Base-by-base conservation (phyloP, 2,113 vertebrate genomes). In the Echinops telfairi region DNA sequence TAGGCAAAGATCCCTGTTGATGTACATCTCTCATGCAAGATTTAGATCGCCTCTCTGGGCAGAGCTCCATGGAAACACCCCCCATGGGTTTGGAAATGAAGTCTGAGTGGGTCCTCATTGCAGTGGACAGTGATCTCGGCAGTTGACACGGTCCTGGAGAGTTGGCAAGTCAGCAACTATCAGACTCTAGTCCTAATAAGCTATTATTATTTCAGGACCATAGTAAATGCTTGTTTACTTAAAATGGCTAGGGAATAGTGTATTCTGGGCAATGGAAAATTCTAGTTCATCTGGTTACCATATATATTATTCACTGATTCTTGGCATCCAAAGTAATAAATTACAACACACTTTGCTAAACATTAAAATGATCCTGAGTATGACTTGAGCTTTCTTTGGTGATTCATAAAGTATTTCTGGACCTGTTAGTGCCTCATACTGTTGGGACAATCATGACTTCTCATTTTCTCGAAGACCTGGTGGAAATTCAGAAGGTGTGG, bases 1-100 rank as follows among this genome's bases (percentile, higher is more conserved):
- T 96, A 95, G 96, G 97, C 97, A 97, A 92, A 96, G 94, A 95
- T 97, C 96, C 94, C 96, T 97, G 96, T 95, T 97, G 97, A 97
- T 97, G 96, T 95, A 96, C 96, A 97, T 97, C 94, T 94, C 96
- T 97, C 96, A 95, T 96, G 96, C 90, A 95, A 97, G 97, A 97
- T 97, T 97, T 96, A 97, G 96, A 97, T 97, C 94, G 93, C 94
- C 94, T 95, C 95, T 96, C 96, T 6, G 47, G 97, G 96, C 96
- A 96, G 88, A 96, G 95, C 95, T 95, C 97, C 97, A 97, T 96
- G 97, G 96, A 96, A 97, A 96, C 96, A 96, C 95, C 83, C 43
- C 96, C 96, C 96, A 93, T 96, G 96, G 84, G 86, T 95, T 93
- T 85, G 94, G 92, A 96, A 95, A 92, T 53, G 90, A 78, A 95